These are phyloP conservation scores for Dryobates pubescens DNA, from an alignment of 2,797 vertebrate genomes.

Conservation along the genomic window DNA sequence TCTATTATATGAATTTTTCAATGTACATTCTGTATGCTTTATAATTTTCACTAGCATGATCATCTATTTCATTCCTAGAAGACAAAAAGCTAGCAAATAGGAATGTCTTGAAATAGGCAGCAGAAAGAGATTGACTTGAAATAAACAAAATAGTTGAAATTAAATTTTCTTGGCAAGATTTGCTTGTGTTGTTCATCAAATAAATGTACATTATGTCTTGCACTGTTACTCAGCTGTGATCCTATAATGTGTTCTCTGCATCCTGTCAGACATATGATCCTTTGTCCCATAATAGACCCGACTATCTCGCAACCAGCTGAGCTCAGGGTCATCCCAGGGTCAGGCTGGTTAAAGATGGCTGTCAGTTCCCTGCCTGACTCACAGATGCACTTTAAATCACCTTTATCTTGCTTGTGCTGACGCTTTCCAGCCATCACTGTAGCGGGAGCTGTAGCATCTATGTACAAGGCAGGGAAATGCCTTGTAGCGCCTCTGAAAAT, in stretches of 20 bases:
- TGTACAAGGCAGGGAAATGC: constrained; percentile 20
- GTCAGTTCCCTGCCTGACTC: constrained; percentile 76
- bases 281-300: constrained; percentile 72
- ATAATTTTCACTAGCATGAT: constrained; percentile 25
- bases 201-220: constrained; percentile 56
- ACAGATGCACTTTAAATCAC: constrained; percentile 72
- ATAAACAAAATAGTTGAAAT: constrained; percentile 69
- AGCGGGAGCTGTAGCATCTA: constrained; percentile 51
- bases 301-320: constrained; percentile 79
- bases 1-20: constrained; percentile 50
- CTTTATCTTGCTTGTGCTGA: constrained; percentile 78
- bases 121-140: constrained; percentile 44
- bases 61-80: constrained; percentile 45
- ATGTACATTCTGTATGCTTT: constrained; percentile 37
- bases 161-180: constrained; percentile 68
- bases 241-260: constrained; percentile 68
- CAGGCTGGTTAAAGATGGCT: constrained; percentile 82
- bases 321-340: constrained; percentile 82
- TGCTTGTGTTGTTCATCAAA: constrained; percentile 65
- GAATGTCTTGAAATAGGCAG: constrained; percentile 41
- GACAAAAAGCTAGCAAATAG: constrained; percentile 45
- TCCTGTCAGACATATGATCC: constrained; percentile 77
- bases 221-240: constrained; percentile 74
- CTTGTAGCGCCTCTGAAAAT: constrained; percentile 40
- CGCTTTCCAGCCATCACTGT: constrained; percentile 68